Percentiles rank a stretch among this genome's conserved stretches.
Conservation (phyloP, 2,888 invertebrate species). For the Pherbina coryleti region DNA sequence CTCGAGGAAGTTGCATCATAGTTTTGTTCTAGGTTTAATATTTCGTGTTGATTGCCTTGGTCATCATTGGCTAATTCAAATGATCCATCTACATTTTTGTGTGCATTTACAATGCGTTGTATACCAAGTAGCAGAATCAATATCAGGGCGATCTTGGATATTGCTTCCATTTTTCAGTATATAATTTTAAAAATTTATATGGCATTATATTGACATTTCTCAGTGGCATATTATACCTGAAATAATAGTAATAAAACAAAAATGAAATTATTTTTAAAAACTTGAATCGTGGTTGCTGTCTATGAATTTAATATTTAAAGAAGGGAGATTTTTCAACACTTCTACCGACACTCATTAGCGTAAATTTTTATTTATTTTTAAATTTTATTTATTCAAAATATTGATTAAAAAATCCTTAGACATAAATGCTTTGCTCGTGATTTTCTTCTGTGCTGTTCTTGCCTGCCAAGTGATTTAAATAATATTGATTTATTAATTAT, state of each 20-base stretch:
- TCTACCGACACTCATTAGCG: too few relatives aligned
- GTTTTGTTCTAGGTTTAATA: slow-evolving; percentile 38
- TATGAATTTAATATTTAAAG: too few relatives aligned
- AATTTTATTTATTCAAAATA: too few relatives aligned
- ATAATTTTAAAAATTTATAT: slow-evolving; percentile 63
- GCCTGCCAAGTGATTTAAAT: too few relatives aligned
- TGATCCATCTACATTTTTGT: slow-evolving; percentile 38
- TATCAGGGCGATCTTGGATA: slow-evolving; percentile 68
- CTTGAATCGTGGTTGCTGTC: too few relatives aligned
- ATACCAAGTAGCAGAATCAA: slow-evolving; percentile 58
- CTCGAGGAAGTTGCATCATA: slow-evolving; percentile 18
- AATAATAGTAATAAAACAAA: slow-evolving; percentile 34
- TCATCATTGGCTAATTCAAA: slow-evolving; percentile 10
- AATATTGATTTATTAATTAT: too few relatives aligned
- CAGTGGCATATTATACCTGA: slow-evolving; percentile 65
- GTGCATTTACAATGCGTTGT: slow-evolving; percentile 45
- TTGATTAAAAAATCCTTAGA: too few relatives aligned
- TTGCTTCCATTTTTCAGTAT: slow-evolving; percentile 67
- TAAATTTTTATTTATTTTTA: too few relatives aligned
- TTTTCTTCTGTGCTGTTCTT: too few relatives aligned
- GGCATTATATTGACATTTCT: slow-evolving; percentile 63
- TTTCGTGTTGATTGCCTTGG: slow-evolving; percentile 28
- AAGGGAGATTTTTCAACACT: too few relatives aligned
- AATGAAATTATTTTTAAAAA: neutral
- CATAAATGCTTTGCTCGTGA: too few relatives aligned